Conservation (phyloP, 1,140 invertebrate species). For the Nebria ingens region DNA sequence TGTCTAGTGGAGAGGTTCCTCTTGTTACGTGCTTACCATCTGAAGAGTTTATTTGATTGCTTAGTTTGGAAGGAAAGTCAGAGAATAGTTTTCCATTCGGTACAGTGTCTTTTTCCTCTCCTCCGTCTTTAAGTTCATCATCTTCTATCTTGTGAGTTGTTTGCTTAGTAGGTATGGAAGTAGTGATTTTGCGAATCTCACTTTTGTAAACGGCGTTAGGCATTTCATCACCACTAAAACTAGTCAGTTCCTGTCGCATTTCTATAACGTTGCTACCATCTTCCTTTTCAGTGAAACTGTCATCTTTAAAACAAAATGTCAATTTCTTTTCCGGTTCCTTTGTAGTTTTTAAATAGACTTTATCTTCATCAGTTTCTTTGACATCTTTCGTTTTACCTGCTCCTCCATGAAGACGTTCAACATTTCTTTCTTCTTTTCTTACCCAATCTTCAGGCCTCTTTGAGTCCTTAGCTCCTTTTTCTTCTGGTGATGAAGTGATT, state of each 20-base stretch:
- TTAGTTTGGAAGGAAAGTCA: not conserved
- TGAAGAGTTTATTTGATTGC: not conserved
- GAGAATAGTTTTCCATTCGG: not conserved
- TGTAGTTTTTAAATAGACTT: slow-evolving; percentile 2
- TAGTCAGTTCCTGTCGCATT: slow-evolving; percentile 2
- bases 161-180: not conserved
- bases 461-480: slow-evolving; percentile 38
- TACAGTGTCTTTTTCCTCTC: slow-evolving; percentile 20
- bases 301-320: not conserved
- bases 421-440: slow-evolving; percentile 30
- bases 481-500: slow-evolving; percentile 31
- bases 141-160: slow-evolving; percentile 25
- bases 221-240: not conserved
- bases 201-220: not conserved
- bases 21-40: slow-evolving; percentile 16
- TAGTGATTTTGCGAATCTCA: slow-evolving; percentile 1
- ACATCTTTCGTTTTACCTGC: slow-evolving; percentile 31
- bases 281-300: not conserved
- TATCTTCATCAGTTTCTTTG: slow-evolving; percentile 4
- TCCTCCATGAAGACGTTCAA: slow-evolving; percentile 35
- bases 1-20: slow-evolving; percentile 36
- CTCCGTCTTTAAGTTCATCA: slow-evolving; percentile 23
- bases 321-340: not conserved
- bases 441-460: slow-evolving; percentile 36
- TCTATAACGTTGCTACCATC: not conserved